Conservation (phyloP, 2,113 vertebrate genomes). For the Cyanoderma ruficeps region DNA sequence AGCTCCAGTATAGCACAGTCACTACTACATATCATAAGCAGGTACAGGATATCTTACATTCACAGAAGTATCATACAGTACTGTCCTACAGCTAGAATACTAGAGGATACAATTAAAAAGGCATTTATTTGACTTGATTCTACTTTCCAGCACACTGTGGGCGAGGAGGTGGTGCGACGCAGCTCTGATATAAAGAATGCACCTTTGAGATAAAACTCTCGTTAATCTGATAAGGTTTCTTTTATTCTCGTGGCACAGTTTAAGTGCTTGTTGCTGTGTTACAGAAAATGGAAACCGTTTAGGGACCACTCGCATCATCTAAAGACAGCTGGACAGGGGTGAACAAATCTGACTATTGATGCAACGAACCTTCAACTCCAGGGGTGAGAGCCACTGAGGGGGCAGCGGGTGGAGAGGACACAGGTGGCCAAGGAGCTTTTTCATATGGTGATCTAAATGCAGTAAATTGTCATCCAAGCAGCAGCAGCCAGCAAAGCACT, state of each 20-base stretch:
- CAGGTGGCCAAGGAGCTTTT: slow-evolving; percentile 40
- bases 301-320: slow-evolving; percentile 42
- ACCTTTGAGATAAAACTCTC: slow-evolving; percentile 42
- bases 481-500: slow-evolving; percentile 60
- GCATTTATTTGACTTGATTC: slow-evolving; percentile 79
- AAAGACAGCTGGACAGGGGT: slow-evolving; percentile 42
- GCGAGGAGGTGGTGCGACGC: slow-evolving; percentile 60
- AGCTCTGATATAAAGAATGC: slow-evolving; percentile 65
- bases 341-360: slow-evolving; percentile 42
- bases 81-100: slow-evolving; percentile 79
- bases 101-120: slow-evolving; percentile 80
- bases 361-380: slow-evolving; percentile 7
- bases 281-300: slow-evolving; percentile 72
- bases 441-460: slow-evolving; percentile 45
- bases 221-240: neutral
- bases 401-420: neutral
- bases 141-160: slow-evolving; percentile 74
- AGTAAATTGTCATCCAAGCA: slow-evolving; percentile 50
- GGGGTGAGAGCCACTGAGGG: slow-evolving; percentile 8
- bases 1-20: slow-evolving; percentile 79
- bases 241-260: slow-evolving; percentile 53
- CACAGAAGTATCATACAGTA: slow-evolving; percentile 79
- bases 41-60: slow-evolving; percentile 78
- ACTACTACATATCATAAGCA: slow-evolving; percentile 79
- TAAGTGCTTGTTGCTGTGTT: slow-evolving; percentile 55